Conservation (phyloP, 2,888 invertebrate genomes). For the Cataglyphis albicans region DNA sequence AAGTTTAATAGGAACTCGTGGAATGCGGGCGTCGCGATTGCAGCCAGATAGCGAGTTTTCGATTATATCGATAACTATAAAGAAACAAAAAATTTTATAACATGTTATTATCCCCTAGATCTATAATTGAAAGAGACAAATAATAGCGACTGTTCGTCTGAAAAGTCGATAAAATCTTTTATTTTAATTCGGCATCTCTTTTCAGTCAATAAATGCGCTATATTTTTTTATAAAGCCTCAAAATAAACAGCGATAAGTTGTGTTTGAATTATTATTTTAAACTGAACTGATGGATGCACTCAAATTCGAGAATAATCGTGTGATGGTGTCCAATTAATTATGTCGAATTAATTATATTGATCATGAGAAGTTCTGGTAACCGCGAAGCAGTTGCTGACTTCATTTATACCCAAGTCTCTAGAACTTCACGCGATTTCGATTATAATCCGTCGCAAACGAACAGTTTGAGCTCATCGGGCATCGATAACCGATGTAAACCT, state of each 20-base stretch:
- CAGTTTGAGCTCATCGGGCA: background rate
- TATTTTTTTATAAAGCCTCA: background rate
- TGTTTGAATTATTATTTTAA: background rate
- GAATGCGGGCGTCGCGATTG: background rate
- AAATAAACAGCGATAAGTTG: too few relatives aligned
- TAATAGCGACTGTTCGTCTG: background rate
- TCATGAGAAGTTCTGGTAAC: background rate
- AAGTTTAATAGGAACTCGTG: constrained; percentile 45
- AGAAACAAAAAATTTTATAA: constrained; percentile 11
- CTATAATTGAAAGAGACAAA: background rate
- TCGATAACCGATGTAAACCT: constrained; percentile 21
- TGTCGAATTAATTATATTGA: background rate
- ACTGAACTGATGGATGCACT: background rate
- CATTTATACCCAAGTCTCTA: background rate
- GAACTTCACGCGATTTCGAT: constrained; percentile 6
- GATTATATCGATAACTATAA: constrained; percentile 2
- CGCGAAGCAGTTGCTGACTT: background rate
- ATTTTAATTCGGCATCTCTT: background rate
- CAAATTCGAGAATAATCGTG: background rate
- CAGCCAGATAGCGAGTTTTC: background rate
- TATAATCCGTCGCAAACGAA: background rate
- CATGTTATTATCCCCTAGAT: background rate
- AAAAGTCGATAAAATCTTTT: background rate
- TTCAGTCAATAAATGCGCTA: background rate
- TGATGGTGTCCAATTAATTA: background rate